Evolutionary conservation across 2,113 vertebrate species (phyloP), one percentile per base, ranked within the genome.

Genomic region (Danionella cerebrum): DNA sequence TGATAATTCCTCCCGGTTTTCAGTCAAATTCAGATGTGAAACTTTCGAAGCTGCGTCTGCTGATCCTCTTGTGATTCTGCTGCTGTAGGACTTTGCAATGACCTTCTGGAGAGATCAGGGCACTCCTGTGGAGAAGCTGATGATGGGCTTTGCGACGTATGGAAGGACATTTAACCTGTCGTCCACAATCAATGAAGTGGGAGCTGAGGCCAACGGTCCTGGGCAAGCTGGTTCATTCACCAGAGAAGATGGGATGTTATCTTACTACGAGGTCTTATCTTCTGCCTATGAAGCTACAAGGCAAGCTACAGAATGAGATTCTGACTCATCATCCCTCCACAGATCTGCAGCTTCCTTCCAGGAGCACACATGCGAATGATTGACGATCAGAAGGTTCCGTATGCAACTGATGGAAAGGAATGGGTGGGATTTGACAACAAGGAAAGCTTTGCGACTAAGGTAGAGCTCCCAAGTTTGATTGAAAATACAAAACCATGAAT

Each of bases 391-490:
- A 81, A 29, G 41, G 90, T 91, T 4, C 88, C 89, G 1, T 91
- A 88, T 47, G 90, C 87, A 51, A 67, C 69, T 13, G 85, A 83
- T 62, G 85, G 57, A 58, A 75, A 76, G 14, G 73, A 83, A 33
- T 92, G 90, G 89, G 84, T 90, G 69, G 88, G 86, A 33, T 91
- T 88, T 65, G 90, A 91, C 36, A 83, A 80, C 44, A 65, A 14
- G n/a, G 14, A 62, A 41, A 93, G 89, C 71, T 89, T 74, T 78
- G 58, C 63, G 44, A 77, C 79, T 65, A 92, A 91, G 86, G 91
- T 91, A 73, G 65, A 22, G 1, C 13, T 1, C 6, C 1, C 10
- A 8, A 27, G 29, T 2, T 11, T 33, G 3, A 18, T 31, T 0
- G 6, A 16, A 18, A 53, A 53, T 13, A 5, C 25, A 53, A 2